Base-by-base conservation (phyloP, 2,113 vertebrate genomes). In the Heloderma charlesbogerti region DNA sequence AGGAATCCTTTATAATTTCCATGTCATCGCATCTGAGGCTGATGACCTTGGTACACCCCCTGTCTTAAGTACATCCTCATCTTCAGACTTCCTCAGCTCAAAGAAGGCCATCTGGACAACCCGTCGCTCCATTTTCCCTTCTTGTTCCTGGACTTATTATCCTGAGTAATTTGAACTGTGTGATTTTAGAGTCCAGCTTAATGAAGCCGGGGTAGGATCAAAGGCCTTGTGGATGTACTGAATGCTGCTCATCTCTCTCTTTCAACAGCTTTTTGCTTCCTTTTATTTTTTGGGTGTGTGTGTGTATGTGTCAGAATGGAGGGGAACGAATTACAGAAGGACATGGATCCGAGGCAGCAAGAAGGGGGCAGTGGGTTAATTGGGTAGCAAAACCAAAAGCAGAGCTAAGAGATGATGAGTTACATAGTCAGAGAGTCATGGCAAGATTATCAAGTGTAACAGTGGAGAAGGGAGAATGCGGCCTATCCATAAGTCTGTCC, bases 291-390 rank as follows among this genome's bases (percentile, higher is more conserved):
- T 74, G 31, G 34, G 71, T n/a, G 71, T 74, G 69, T 40, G 20
- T 31, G 10, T 3, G 43, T 8, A 43, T 37, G 25, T 80, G 88
- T 66, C 0, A 0, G 7, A 84, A 0, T 3, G 0, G 81, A 91
- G 87, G 82, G 88, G 91, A 90, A 63, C 54, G 81, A 37, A 83
- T 83, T 63, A 82, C 25, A 29, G 83, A 29, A 69, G 8, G 67
- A 48, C 34, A 13, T 3, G 12, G n/a, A 48, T 29, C 27, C 4
- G 12, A 18, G 3, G 72, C 15, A 2, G 16, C 29, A 34, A 40
- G 0, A 29, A 0, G 0, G 84, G 88, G 79, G 63, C 3, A 80
- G 48, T 20, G 4, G 88, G 93, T 88, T 94, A 92, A 94, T 89
- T 92, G 94, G 91, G 7, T 9, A 63, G 37, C 0, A 0, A 10